Evolutionary conservation across 2,888 invertebrate genomes (phyloP).

Genomic region (Argyresthia albistria): DNA sequence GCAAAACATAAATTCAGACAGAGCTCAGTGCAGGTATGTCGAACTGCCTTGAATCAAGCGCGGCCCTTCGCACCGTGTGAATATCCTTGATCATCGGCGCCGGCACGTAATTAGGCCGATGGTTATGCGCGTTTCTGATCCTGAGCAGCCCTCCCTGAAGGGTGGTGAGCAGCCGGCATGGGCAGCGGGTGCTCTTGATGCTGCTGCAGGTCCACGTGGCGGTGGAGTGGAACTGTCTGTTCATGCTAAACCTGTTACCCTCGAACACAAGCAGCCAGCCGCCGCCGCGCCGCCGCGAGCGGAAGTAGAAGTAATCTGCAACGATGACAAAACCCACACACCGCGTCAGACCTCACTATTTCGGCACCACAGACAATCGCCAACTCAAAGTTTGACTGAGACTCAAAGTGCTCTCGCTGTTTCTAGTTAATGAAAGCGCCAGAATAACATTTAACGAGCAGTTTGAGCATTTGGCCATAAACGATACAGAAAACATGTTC

Average conservation of each 20-base stretch:
- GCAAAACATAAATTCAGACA: too few relatives aligned
- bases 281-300: conserved; percentile 4
- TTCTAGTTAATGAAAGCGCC: too few relatives aligned
- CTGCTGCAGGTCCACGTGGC: conserved; percentile 65
- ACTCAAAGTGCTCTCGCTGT: too few relatives aligned
- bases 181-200: conserved; percentile 51
- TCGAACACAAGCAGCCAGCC: conserved; percentile 51
- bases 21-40: too few relatives aligned
- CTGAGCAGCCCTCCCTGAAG: conserved; percentile 52
- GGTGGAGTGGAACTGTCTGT: conserved; percentile 58
- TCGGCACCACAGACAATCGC: neutral
- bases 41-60: too few relatives aligned
- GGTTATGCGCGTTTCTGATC: conserved; percentile 51
- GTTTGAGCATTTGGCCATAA: too few relatives aligned
- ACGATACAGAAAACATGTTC: too few relatives aligned
- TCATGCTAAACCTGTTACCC: conserved; percentile 63
- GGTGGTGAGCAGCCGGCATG: conserved; percentile 64
- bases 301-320: conserved; percentile 6
- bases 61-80: neutral
- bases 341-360: neutral
- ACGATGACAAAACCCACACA: neutral
- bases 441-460: too few relatives aligned
- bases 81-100: conserved; percentile 12
- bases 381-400: too few relatives aligned
- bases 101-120: conserved; percentile 53